Evolutionary conservation across 2,888 invertebrate species (phyloP), one percentile per base, ranked within the genome.

Genomic region (Rambutsinella grinnellia): DNA sequence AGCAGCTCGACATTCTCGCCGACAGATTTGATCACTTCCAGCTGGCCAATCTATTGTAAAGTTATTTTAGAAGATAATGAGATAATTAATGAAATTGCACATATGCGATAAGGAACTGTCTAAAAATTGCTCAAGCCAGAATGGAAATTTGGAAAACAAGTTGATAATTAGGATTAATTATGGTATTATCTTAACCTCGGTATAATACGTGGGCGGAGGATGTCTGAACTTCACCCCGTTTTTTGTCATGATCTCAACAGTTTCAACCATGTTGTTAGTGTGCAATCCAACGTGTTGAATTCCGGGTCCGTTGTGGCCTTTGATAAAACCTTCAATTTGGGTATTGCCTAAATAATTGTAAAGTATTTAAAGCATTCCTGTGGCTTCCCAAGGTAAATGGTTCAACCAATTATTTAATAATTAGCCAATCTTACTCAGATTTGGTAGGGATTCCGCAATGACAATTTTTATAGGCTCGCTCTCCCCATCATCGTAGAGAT

Each of bases 211-310:
- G 21, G 84, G 84, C 2, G 88, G 88, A 19, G 87, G 87, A 57
- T 85, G 85, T 28, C 87, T 85, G 82, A 88, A 88, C 8, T 83
- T 70, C 2, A 87, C 86, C 3, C 87, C 87, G 24, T 82, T 80
- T 6, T 79, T 56, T 21, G 80, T 84, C 76, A 87, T 83, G 3
- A 60, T 58, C 5, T 79, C 72, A 2, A 88, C 87, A 6, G 86
- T 84, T n/a, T 82, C 36, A 0, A 86, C 71, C 19, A 88, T 88
- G 66, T 85, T 80, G 2, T 82, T 75, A 0, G 87, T 85, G 76
- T 85, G 85, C 2, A 88, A 83, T 19, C 86, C 88, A 44, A 88
- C 85, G 79, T 88, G 88, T 76, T 88, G 88, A 6, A 88, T 82
- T 1, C 88, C 88, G 3, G 87, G 86, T 2, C 87, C 87, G 21